These are phyloP conservation scores for Oikopleura dioica DNA, from an alignment of 23 tunicate species.

Conservation along the genomic window DNA sequence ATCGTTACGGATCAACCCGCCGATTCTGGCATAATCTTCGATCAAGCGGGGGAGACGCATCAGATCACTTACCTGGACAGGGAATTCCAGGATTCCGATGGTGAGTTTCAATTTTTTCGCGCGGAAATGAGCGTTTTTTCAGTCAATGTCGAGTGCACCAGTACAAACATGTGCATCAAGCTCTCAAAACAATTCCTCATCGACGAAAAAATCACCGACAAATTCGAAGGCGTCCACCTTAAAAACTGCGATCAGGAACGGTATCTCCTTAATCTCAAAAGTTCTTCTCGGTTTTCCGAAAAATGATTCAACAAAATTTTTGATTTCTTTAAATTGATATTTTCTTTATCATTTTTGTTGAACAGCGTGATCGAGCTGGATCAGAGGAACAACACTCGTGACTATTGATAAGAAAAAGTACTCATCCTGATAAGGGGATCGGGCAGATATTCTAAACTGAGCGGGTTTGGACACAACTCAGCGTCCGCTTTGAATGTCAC, in stretches of 20 bases:
- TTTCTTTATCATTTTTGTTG: too few species aligned
- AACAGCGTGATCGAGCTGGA: too few species aligned
- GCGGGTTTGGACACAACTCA: too few species aligned
- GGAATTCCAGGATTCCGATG: not conserved
- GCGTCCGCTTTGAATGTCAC: too few species aligned
- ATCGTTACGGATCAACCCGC: not conserved
- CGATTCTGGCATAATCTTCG: slow-evolving; percentile 4
- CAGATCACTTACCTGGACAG: not conserved
- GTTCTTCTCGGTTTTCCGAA: not conserved
- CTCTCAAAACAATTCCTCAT: not conserved
- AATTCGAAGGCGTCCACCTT: not conserved
- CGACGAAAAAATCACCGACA: not conserved
- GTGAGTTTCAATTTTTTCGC: too few species aligned
- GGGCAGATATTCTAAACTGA: too few species aligned
- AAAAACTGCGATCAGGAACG: not conserved
- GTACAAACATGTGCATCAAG: not conserved
- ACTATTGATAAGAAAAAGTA: too few species aligned
- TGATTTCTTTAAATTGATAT: too few species aligned
- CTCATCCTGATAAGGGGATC: too few species aligned
- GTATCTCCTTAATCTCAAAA: not conserved
- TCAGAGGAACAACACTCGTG: too few species aligned
- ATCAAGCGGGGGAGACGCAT: not conserved
- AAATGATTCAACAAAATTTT: not conserved
- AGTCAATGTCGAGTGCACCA: not conserved
- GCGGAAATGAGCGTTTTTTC: not conserved